These are phyloP conservation scores for Halichoeres trimaculatus DNA, from an alignment of 2,113 vertebrate species.

Conservation along the genomic window DNA sequence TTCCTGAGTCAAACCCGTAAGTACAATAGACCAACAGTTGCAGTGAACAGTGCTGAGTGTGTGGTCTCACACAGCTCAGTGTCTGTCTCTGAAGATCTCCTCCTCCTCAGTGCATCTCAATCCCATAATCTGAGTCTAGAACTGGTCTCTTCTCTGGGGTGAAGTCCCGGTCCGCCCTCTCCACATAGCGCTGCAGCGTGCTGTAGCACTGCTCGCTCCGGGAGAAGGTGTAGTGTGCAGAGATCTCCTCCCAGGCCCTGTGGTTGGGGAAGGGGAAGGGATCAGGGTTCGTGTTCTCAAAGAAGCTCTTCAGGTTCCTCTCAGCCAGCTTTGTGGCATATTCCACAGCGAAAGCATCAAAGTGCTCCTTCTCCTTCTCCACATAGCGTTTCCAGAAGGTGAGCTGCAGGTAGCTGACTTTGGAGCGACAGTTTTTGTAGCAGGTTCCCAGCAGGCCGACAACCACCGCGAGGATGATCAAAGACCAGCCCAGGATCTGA, in stretches of 20 bases:
- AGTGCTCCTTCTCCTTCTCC: conserved; percentile 80
- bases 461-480: conserved; percentile 69
- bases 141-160: conserved; percentile 77
- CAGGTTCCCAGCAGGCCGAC: conserved; percentile 76
- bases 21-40: not conserved
- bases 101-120: conserved; percentile 61
- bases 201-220: conserved; percentile 83
- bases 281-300: conserved; percentile 74
- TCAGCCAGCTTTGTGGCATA: conserved; percentile 81
- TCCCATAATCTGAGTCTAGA: conserved; percentile 72
- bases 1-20: conserved; percentile 25
- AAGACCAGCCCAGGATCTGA: conserved; percentile 83
- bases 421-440: conserved; percentile 81
- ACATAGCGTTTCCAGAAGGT: conserved; percentile 83
- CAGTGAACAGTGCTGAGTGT: not conserved
- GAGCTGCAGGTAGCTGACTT: conserved; percentile 85
- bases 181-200: conserved; percentile 83
- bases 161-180: conserved; percentile 66
- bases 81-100: not conserved
- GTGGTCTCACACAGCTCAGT: not conserved
- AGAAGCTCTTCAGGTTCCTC: conserved; percentile 84
- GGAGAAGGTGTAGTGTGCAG: conserved; percentile 74
- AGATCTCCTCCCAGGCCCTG: conserved; percentile 84
- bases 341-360: conserved; percentile 70
- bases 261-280: conserved; percentile 80